These are phyloP conservation scores for Tipula vernalis DNA, from an alignment of 2,888 invertebrate species.

Conservation along the genomic window DNA sequence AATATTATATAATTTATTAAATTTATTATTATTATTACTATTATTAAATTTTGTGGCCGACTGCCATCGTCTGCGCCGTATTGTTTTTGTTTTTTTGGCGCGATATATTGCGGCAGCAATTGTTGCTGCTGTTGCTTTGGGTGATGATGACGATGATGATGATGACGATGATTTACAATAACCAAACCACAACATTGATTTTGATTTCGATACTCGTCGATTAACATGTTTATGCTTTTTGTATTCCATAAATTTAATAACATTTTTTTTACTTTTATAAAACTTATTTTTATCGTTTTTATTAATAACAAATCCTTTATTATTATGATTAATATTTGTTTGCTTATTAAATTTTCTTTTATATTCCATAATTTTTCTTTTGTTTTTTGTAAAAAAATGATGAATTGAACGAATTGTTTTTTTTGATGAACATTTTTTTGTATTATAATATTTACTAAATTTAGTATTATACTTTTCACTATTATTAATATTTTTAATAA, in stretches of 20 bases:
- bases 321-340: not conserved
- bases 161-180: not conserved
- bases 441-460: not conserved
- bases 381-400: slow-evolving; percentile 5
- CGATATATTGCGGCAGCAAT: not conserved
- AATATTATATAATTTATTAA: slow-evolving; percentile 5
- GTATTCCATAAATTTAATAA: not conserved
- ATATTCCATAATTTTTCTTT: slow-evolving; percentile 8
- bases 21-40: not conserved
- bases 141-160: not conserved
- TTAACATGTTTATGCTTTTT: not conserved
- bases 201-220: not conserved
- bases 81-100: not conserved
- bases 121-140: not conserved
- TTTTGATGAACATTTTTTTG: slow-evolving; percentile 7
- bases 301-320: not conserved
- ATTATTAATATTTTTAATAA: slow-evolving; percentile 7
- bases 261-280: not conserved
- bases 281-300: not conserved
- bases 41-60: not conserved
- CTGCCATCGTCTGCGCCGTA: not conserved
- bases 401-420: not conserved
- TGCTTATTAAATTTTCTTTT: not conserved
- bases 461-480: not conserved
- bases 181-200: not conserved